These are phyloP conservation scores for Perodicticus potto DNA, from an alignment of 2,797 vertebrate species.

Conservation along the genomic window DNA sequence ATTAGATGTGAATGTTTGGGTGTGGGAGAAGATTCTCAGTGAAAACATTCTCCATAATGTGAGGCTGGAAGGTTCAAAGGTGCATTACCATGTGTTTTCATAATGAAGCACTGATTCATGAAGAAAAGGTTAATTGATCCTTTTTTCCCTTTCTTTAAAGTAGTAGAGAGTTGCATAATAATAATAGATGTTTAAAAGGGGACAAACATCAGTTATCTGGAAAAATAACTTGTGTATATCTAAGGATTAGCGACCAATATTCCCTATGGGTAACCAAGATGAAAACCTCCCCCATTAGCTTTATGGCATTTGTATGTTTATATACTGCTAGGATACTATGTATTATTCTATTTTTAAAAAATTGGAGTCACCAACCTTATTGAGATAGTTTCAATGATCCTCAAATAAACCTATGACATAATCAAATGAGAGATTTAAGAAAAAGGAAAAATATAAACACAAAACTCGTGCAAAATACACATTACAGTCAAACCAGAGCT, in stretches of 20 bases:
- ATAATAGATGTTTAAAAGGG: background rate
- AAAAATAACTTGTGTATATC: background rate
- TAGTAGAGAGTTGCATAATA: background rate
- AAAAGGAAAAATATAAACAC: background rate
- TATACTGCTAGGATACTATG: background rate
- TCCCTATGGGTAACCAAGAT: background rate
- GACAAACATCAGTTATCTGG: background rate
- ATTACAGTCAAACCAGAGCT: background rate
- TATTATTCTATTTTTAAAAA: background rate
- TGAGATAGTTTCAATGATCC: background rate
- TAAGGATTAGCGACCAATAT: background rate
- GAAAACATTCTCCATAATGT: background rate
- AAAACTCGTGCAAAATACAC: background rate
- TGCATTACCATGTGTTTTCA: slow-evolving; percentile 9
- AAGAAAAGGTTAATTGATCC: slow-evolving; percentile 8
- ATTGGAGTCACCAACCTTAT: background rate
- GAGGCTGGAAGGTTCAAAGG: background rate
- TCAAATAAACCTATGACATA: slow-evolving; percentile 19
- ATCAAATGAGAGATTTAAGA: slow-evolving; percentile 32
- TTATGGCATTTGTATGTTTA: background rate
- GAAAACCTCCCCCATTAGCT: background rate
- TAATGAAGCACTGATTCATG: background rate
- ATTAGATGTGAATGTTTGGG: background rate
- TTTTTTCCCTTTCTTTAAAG: slow-evolving; percentile 41
- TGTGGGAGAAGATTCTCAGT: background rate